Conservation (phyloP, 2,888 invertebrate species). For the Neoitamus cyanurus region DNA sequence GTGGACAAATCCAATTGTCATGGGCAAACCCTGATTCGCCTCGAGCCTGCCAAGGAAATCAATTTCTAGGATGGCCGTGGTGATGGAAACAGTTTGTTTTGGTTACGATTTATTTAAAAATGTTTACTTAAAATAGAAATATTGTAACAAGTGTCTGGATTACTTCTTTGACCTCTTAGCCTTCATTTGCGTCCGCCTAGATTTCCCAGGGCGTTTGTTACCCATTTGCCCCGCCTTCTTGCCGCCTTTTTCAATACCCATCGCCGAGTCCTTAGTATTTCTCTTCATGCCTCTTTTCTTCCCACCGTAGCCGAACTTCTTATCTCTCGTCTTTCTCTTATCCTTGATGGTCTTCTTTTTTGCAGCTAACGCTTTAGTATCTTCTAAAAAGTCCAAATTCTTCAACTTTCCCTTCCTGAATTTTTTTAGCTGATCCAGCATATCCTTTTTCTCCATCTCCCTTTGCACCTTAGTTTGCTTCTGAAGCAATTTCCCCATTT, state of each 20-base stretch:
- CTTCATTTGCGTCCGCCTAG: constrained; percentile 64
- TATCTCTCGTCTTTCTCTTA: constrained; percentile 78
- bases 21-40: not conserved
- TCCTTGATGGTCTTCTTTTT: constrained; percentile 64
- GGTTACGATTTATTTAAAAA: not conserved
- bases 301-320: constrained; percentile 95
- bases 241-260: constrained; percentile 59
- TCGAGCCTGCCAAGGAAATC: not conserved
- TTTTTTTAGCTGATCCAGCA: constrained; percentile 93
- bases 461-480: constrained; percentile 85
- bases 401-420: constrained; percentile 86
- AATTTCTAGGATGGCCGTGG: not conserved
- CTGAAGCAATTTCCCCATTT: constrained; percentile 91
- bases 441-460: constrained; percentile 89
- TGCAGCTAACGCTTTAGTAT: constrained; percentile 67
- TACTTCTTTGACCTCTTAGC: constrained; percentile 57
- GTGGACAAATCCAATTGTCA: constrained; percentile 16
- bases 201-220: constrained; percentile 71
- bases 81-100: not conserved
- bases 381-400: constrained; percentile 84
- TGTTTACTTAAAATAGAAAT: not conserved
- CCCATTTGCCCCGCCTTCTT: constrained; percentile 56
- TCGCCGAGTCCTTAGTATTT: constrained; percentile 83
- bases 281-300: constrained; percentile 90
- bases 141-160: not conserved